Base-by-base conservation (phyloP, 2,888 invertebrate genomes). In the Sicus ferrugineus region DNA sequence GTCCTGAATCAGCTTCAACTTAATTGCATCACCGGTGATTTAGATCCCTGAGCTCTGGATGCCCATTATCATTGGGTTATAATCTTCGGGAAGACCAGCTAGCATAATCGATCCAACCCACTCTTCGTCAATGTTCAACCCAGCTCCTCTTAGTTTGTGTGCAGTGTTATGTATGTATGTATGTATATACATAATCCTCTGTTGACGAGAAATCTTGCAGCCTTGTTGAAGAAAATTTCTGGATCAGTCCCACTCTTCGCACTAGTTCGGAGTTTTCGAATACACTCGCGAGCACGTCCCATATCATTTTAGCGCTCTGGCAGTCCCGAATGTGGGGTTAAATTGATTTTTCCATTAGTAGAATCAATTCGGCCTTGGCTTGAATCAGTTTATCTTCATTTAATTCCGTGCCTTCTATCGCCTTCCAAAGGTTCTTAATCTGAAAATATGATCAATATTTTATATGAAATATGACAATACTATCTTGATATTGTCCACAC, bases 41-140 rank as follows among this genome's bases (percentile, higher is more conserved):
- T 70, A 14, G 14, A 70, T 66, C 7, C 54, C 54, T 2, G 62
- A 59, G 21, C 42, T 70, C 67, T 70, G 67, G 52, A 70, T 59
- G 14, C 28, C 67, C 67, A 67, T 70, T 56, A 68, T 59, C 65
- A 67, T 67, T 9, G 70, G 64, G 9, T 59, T 67, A 23, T 67
- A 67, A 16, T 67, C 65, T 23, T 71, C 68, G 0, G 61, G 54
- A 46, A 71, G 38, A n/a, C 77, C 78, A 16, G 78, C 76, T 16
- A 81, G 68, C 46, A 81, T 68, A 3, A 82, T 68, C 2, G 77
- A 74, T 9, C 76, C 79, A 9, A 81, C 63, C 77, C 78, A 80
- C 30, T 77, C 72, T 14, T 73, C 69, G 6, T 38, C 63, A 26
- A 73, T 62, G 16, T 21, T 30, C 23, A 80, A 74, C 9, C 76